Evolutionary conservation across 1,140 invertebrate genomes (phyloP), one percentile per base, ranked within the genome.

Genomic region (Spodoptera frugiperda): DNA sequence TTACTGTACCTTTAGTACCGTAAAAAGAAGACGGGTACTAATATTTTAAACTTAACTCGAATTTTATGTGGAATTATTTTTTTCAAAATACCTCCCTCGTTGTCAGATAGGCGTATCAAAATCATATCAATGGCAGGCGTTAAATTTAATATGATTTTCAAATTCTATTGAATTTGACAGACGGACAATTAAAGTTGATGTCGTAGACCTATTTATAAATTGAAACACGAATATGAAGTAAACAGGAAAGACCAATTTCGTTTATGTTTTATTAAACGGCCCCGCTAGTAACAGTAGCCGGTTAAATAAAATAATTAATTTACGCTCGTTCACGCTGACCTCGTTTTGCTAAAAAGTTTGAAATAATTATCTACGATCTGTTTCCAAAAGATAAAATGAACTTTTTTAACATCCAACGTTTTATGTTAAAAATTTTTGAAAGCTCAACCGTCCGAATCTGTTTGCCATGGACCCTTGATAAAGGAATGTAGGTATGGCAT

Each of bases 321-420:
- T 17, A 17, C 15, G 14, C 57, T 44, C n/a, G 15, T 17, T 61
- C 59, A 15, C 30, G 33, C 15, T 63, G 33, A 19, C 33, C 33
- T 63, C 59, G 44, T 63, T 63, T 63, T 63, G 33, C 17, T 44
- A 10, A 11, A 63, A 63, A 17, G 33, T n/a, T 30, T 63, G 10
- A 63, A 63, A 44, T 17, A 44, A 39, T 63, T 63, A 63, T 63
- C 33, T 44, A 19, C 59, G 15, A 63, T 44, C 59, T 17, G 59
- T 44, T 63, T 19, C 0, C 6, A 63, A 12, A 63, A 17, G 59
- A 63, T 63, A 46, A 44, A 63, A 19, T 33, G 15, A 6, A 25
- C 19, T 11, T 5, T 59, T 17, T 44, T 44, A 39, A 39, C 8
- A n/a, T 33, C 3, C 2, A 17, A 44, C 6, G 14, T 44, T 53